These are phyloP conservation scores for Drosophila arizonae DNA, from an alignment of 1,140 invertebrate genomes.

Conservation along the genomic window DNA sequence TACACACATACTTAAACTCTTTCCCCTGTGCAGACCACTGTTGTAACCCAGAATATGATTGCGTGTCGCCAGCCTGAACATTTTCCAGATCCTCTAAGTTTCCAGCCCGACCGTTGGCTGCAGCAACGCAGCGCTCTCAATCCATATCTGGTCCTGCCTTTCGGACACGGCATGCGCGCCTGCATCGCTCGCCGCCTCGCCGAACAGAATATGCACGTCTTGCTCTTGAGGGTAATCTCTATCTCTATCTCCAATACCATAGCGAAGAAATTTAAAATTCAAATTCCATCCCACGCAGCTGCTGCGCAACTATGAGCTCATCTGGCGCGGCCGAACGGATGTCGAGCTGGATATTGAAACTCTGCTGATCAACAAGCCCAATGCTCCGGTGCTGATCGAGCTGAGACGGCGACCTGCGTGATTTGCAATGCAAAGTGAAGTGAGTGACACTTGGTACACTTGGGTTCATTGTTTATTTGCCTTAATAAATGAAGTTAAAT, in stretches of 20 bases:
- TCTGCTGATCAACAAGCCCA: slow-evolving; percentile 90
- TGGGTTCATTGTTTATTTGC: slow-evolving; percentile 38
- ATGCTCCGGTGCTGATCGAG: slow-evolving; percentile 86
- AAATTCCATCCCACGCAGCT: slow-evolving; percentile 85
- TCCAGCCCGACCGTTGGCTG: slow-evolving; percentile 91
- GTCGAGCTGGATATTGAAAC: slow-evolving; percentile 86
- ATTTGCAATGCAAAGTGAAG: slow-evolving; percentile 36
- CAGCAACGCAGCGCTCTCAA: slow-evolving; percentile 84
- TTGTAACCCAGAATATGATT: slow-evolving; percentile 94
- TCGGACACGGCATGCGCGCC: slow-evolving; percentile 93
- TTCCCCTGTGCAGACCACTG: slow-evolving; percentile 88
- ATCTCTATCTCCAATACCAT: background rate
- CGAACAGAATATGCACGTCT: slow-evolving; percentile 92
- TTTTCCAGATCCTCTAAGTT: slow-evolving; percentile 87
- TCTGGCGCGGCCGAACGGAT: slow-evolving; percentile 85
- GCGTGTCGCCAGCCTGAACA: slow-evolving; percentile 88
- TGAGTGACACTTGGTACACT: slow-evolving; percentile 4
- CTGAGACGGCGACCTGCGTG: slow-evolving; percentile 42
- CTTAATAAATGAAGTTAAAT: slow-evolving; percentile 51
- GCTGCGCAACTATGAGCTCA: slow-evolving; percentile 86
- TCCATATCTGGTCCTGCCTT: slow-evolving; percentile 92
- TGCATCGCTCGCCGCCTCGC: slow-evolving; percentile 95
- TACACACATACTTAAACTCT: background rate
- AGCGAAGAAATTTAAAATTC: slow-evolving; percentile 22
- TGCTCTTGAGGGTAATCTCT: slow-evolving; percentile 88